Percentiles rank a stretch among this genome's conserved stretches.
phyloP scores from a whole-genome alignment of 2,113 vertebrate genomes.

The Dasyornis broadbenti region DNA sequence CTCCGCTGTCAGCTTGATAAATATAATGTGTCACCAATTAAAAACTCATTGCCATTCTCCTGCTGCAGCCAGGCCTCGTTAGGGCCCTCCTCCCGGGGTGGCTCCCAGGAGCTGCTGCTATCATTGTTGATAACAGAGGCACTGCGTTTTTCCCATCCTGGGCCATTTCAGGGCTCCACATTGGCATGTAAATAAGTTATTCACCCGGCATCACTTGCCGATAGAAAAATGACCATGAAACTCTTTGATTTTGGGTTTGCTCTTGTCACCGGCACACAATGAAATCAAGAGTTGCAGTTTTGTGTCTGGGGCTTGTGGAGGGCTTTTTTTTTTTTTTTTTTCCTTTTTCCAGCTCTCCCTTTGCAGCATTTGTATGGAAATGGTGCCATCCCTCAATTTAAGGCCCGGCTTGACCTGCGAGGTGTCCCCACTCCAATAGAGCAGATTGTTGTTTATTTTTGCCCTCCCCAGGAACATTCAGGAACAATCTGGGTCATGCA shows the following conservation, averaged over 20 bases:
- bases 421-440: background rate
- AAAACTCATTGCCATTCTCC: slow-evolving; percentile 89
- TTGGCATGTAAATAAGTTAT: slow-evolving; percentile 96
- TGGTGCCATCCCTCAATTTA: slow-evolving; percentile 46
- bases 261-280: slow-evolving; percentile 75
- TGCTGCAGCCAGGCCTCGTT: slow-evolving; percentile 86
- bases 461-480: background rate
- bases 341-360: slow-evolving; percentile 26
- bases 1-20: slow-evolving; percentile 90
- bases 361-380: slow-evolving; percentile 81
- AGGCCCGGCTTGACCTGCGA: background rate
- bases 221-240: slow-evolving; percentile 87
- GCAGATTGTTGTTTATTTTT: background rate
- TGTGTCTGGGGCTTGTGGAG: background rate
- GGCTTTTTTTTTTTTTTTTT: background rate
- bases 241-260: slow-evolving; percentile 87
- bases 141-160: slow-evolving; percentile 81
- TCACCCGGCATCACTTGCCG: slow-evolving; percentile 83
- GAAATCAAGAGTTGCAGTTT: slow-evolving; percentile 86
- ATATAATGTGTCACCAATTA: slow-evolving; percentile 97
- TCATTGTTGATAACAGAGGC: slow-evolving; percentile 78
- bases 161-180: slow-evolving; percentile 73
- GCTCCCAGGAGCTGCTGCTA: slow-evolving; percentile 72
- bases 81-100: slow-evolving; percentile 83
- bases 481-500: background rate